These are phyloP conservation scores for Onthophagus taurus DNA, from an alignment of 1,140 invertebrate genomes.

Conservation along the genomic window DNA sequence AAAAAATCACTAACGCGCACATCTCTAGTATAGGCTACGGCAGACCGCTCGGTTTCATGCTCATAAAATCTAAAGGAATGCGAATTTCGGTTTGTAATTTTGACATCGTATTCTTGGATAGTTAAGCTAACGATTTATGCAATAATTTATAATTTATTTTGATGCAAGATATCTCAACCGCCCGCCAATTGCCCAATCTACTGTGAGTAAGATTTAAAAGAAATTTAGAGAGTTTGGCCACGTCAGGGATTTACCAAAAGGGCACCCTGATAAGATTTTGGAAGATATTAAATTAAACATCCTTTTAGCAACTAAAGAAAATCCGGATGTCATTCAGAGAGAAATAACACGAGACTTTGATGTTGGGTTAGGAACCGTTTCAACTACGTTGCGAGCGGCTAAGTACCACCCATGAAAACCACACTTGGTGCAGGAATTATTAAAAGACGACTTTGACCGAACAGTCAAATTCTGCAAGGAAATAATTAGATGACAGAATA, in stretches of 20 bases:
- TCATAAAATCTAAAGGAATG: too few species aligned
- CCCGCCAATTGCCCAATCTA: neutral
- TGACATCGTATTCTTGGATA: too few species aligned
- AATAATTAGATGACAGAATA: conserved; percentile 12
- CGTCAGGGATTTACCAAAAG: conserved; percentile 1
- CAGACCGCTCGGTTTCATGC: too few species aligned
- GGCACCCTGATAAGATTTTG: neutral
- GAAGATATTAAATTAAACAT: conserved; percentile 2
- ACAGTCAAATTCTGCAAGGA: conserved; percentile 20
- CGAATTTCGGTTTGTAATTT: too few species aligned
- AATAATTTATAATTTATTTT: too few species aligned
- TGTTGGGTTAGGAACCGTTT: conserved; percentile 1
- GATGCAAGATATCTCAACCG: too few species aligned
- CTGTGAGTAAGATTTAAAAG: neutral
- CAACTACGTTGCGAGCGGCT: neutral
- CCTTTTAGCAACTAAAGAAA: neutral
- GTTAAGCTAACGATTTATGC: too few species aligned
- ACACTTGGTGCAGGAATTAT: conserved; percentile 13
- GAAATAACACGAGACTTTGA: conserved; percentile 1
- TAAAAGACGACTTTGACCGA: conserved; percentile 16
- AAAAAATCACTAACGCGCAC: too few species aligned
- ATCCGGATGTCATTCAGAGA: neutral
- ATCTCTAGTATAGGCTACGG: too few species aligned
- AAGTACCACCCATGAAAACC: conserved; percentile 12
- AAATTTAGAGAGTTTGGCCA: neutral